Conservation (phyloP, 2,888 invertebrate species). For the Tryphoninae sp. region DNA sequence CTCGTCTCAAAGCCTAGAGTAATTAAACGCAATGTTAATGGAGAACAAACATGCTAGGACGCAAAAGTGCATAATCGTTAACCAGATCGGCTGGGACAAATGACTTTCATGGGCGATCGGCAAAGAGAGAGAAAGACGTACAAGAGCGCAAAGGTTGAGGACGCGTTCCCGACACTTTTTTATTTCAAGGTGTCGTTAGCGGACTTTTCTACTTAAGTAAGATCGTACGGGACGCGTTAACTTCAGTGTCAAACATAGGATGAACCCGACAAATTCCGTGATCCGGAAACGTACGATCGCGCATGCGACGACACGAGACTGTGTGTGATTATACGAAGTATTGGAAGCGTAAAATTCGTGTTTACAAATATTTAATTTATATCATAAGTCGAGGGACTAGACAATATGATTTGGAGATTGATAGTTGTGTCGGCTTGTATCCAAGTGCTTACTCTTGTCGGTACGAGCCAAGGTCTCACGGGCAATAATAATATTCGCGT, state of each 20-base stretch:
- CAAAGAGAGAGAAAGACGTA: neutral
- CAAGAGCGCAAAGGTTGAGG: slow-evolving; percentile 46
- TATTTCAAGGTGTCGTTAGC: slow-evolving; percentile 17
- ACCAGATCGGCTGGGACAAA: slow-evolving; percentile 7
- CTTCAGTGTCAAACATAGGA: slow-evolving; percentile 44
- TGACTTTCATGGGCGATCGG: neutral
- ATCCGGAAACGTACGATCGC: neutral
- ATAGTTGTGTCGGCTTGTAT: slow-evolving; percentile 30
- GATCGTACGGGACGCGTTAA: slow-evolving; percentile 24
- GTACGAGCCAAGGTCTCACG: neutral
- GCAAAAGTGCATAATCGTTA: slow-evolving; percentile 1
- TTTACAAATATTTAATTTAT: slow-evolving; percentile 1
- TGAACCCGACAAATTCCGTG: slow-evolving; percentile 25
- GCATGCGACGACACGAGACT: neutral
- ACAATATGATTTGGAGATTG: slow-evolving; percentile 42
- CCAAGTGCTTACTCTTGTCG: slow-evolving; percentile 22
- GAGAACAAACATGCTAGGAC: neutral
- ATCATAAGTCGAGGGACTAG: neutral
- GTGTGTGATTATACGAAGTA: neutral
- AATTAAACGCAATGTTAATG: neutral
- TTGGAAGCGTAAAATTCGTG: neutral
- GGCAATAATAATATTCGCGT: neutral
- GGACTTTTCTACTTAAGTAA: slow-evolving; percentile 44
- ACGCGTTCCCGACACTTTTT: slow-evolving; percentile 27
- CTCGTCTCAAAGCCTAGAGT: too few species aligned